Base-by-base conservation (phyloP, 2,797 vertebrate genomes). In the Staurois parvus region DNA sequence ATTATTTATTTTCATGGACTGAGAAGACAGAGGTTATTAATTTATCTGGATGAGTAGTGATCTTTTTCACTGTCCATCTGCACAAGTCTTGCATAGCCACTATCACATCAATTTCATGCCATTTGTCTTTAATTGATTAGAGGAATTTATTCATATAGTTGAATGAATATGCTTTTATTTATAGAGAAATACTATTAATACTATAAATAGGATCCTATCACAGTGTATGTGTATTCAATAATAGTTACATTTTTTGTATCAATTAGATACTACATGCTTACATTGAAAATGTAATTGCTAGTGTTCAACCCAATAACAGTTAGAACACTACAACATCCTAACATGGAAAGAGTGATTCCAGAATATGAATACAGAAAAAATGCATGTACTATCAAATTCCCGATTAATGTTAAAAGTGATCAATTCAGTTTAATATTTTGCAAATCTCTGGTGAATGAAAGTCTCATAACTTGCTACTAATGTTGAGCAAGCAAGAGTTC, bases 381-480 rank as follows among this genome's bases (percentile, higher is more conserved):
- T 30, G 0, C 17, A 13, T 69, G 68, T 37, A 32, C 34, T 72
- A 72, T 12, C 30, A 37, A 34, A 40, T 72, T 34, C 24, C 42
- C 24, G 11, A 72, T 72, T 42, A 72, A 72, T 42, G 28, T 68
- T 42, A 68, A 79, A 32, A 79, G 13, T 28, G 28, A 29, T 79
- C 66, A 68, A 79, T 69, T 28, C 24, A 79, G 29, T 68, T 48
- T 70, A 79, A 66, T 34, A 29, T 70, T 79, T 52, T 32, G 42
- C 26, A 69, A 52, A 34, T 56, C 1, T 52, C 45, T 69, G 28
- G 45, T 30, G 28, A 15, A 48, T 70, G 7, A 79, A 80, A 80
- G 29, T 80, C 29, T 72, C 52, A 48, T 34, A 79, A 79, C 40
- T 52, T 79, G 68, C 68, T 40, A 79, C 48, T 79, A 42, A 79